Percentiles rank a stretch among this genome's conserved stretches.
These are phyloP conservation scores for Tillus elongatus DNA, from an alignment of 2,888 invertebrate species.

Conservation along the genomic window DNA sequence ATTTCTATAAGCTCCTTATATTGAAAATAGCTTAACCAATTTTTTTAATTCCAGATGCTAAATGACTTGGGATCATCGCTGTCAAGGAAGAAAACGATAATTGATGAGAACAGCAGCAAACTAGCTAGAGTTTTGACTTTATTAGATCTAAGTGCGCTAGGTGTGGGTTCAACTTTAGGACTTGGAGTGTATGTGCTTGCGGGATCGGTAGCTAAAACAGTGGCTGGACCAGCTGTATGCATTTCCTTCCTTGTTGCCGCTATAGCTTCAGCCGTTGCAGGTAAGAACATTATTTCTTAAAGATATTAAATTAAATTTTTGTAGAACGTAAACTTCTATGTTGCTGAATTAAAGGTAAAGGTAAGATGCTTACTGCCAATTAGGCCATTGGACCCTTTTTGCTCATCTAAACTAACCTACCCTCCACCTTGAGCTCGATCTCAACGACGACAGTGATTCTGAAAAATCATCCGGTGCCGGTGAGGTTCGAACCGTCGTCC, in stretches of 20 bases:
- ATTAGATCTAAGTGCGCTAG: constrained; percentile 78
- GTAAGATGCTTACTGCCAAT: no score
- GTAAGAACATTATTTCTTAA: constrained; percentile 42
- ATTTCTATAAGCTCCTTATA: no score
- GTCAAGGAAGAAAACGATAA: constrained; percentile 41
- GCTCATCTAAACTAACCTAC: no score
- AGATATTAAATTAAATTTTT: no score
- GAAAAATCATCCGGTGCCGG: no score
- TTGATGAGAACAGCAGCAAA: constrained; percentile 34
- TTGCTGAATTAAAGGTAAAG: no score
- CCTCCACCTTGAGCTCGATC: no score
- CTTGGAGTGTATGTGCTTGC: constrained; percentile 92
- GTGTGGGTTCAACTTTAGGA: constrained; percentile 81
- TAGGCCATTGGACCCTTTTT: no score
- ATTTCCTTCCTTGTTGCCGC: constrained; percentile 88
- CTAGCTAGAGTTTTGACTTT: constrained; percentile 65
- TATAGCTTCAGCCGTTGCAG: constrained; percentile 84
- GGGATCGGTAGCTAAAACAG: constrained; percentile 75
- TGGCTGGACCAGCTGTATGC: constrained; percentile 86
- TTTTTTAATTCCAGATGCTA: constrained; percentile 3
- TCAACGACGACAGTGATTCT: no score
- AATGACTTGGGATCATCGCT: constrained; percentile 30
- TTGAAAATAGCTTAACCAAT: neutral
- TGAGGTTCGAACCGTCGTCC: no score
- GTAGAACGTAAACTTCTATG: no score